Evolutionary conservation across 2,113 vertebrate species (phyloP).

Genomic region (Daphoenositta chrysoptera): DNA sequence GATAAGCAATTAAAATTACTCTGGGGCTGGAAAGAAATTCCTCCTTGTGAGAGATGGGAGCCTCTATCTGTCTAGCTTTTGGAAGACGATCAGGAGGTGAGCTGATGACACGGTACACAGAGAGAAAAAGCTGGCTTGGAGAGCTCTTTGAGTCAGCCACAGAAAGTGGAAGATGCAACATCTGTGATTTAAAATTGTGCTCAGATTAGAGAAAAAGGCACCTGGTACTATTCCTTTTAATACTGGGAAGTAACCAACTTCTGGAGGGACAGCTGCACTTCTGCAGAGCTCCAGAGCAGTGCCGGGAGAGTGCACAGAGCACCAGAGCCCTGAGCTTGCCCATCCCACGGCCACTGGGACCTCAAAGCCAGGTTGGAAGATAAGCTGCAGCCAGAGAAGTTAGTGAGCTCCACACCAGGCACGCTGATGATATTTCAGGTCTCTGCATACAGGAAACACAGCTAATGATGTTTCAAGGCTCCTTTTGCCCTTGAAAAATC

Average conservation of each 20-base stretch:
- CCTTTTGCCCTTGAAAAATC: background rate
- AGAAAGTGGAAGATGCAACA: background rate
- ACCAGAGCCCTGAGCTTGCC: accelerated
- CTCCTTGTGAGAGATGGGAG: background rate
- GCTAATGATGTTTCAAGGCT: background rate
- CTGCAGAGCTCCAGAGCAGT: background rate
- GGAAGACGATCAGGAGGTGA: background rate
- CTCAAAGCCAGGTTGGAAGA: background rate
- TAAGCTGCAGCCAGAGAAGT: background rate
- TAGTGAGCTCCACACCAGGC: background rate
- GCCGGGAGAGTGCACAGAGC: background rate
- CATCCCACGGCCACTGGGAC: accelerated
- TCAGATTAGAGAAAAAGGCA: background rate
- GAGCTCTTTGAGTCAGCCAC: background rate
- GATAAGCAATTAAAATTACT: background rate
- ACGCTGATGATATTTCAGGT: background rate
- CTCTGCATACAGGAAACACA: background rate
- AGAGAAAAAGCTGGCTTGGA: background rate
- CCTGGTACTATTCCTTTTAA: background rate
- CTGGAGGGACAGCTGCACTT: background rate
- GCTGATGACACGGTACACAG: background rate
- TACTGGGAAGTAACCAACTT: background rate
- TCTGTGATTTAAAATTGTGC: background rate
- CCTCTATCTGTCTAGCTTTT: background rate
- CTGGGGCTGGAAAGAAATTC: background rate